These are phyloP conservation scores for Burhinus bistriatus DNA, from an alignment of 2,113 vertebrate genomes.

Conservation along the genomic window DNA sequence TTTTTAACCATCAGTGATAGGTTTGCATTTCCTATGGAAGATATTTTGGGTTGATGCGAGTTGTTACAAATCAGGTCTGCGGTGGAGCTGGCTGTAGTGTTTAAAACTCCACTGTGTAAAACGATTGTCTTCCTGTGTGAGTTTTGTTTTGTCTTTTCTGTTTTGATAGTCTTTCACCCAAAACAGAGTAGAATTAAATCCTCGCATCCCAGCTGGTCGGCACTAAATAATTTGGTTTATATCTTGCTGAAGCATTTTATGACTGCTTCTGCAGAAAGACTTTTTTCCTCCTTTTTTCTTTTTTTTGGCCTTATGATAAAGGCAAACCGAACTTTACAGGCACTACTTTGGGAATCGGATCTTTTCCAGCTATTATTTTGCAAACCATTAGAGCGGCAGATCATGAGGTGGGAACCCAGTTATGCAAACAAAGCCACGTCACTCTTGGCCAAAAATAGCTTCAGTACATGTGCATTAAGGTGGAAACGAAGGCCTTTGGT, in stretches of 20 bases:
- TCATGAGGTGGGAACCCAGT: conserved; percentile 51
- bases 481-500: conserved; percentile 31
- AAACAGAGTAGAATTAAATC: background rate
- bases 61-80: background rate
- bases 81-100: background rate
- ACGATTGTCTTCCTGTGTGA: background rate
- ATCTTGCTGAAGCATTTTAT: background rate
- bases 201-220: background rate
- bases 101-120: background rate
- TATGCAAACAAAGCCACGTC: conserved; percentile 60
- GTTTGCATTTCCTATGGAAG: conserved; percentile 9
- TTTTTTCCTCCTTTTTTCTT: background rate
- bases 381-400: conserved; percentile 46
- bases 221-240: background rate
- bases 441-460: conserved; percentile 58
- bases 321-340: background rate
- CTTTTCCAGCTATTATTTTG: conserved; percentile 45
- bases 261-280: background rate
- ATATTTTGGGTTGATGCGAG: background rate
- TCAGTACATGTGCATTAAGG: conserved; percentile 31
- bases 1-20: background rate
- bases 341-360: background rate
- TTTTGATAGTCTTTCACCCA: background rate
- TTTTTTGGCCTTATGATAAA: background rate
- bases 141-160: background rate